Evolutionary conservation across 2,113 vertebrate species (phyloP).

Genomic region (Labeo rohita): DNA sequence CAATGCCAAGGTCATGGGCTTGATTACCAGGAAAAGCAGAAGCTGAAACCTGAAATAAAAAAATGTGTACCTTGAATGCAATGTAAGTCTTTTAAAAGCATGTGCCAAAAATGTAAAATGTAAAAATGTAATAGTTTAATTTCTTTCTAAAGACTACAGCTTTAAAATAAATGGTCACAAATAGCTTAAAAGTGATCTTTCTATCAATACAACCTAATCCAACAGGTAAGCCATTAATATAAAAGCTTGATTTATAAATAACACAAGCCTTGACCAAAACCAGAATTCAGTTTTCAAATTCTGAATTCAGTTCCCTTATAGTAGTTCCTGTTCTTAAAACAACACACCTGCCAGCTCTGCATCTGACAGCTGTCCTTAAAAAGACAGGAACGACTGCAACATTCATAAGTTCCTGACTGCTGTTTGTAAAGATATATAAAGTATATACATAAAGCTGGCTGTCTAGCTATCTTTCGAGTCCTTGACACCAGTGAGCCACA

Average conservation of each 20-base stretch:
- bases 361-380: background rate
- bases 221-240: background rate
- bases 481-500: background rate
- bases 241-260: background rate
- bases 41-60: too few relatives aligned
- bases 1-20: too few relatives aligned
- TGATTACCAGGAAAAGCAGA: too few relatives aligned
- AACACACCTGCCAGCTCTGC: background rate
- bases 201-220: background rate
- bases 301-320: background rate
- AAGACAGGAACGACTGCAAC: background rate
- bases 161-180: background rate
- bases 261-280: background rate
- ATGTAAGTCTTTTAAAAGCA: too few relatives aligned
- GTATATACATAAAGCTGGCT: background rate
- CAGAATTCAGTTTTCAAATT: background rate
- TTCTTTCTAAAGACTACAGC: background rate
- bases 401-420: background rate
- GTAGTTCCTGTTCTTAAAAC: slow-evolving; percentile 5
- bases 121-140: background rate
- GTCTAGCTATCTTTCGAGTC: background rate
- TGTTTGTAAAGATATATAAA: background rate
- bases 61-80: too few relatives aligned
- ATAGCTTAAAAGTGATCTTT: background rate
- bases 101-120: too few relatives aligned